Conservation (phyloP, 2,888 invertebrate genomes). For the Venusia cambrica region DNA sequence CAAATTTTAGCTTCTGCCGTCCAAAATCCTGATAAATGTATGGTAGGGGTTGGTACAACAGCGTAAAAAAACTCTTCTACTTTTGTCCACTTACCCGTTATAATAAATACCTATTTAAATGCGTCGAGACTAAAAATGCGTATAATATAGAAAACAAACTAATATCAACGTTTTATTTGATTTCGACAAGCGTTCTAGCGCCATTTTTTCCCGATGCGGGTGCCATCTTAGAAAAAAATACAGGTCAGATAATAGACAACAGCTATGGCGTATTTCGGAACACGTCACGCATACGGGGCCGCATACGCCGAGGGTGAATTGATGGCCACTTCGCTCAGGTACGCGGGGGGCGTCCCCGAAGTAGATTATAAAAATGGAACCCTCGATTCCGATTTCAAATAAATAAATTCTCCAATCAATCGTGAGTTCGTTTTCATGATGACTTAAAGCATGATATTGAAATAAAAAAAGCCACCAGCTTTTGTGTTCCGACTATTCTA, state of each 20-base stretch:
- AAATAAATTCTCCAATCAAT: slow-evolving; percentile 14
- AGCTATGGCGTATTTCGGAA: slow-evolving; percentile 50
- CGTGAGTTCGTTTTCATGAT: no score
- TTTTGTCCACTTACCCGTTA: no score
- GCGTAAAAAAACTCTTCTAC: slow-evolving; percentile 57
- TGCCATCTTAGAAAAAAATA: slow-evolving; percentile 15
- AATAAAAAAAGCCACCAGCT: no score
- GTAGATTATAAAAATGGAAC: slow-evolving; percentile 46
- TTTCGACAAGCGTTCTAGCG: slow-evolving; percentile 1
- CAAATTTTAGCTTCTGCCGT: slow-evolving; percentile 83
- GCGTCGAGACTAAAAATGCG: no score
- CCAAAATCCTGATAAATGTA: slow-evolving; percentile 85
- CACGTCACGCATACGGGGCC: slow-evolving; percentile 51
- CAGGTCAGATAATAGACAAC: slow-evolving; percentile 41
- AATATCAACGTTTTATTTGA: no score
- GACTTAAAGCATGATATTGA: no score
- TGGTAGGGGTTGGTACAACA: slow-evolving; percentile 54
- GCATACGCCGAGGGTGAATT: slow-evolving; percentile 53
- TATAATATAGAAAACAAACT: no score
- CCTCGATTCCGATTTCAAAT: slow-evolving; percentile 29
- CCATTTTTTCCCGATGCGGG: slow-evolving; percentile 10
- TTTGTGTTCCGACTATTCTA: no score
- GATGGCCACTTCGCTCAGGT: slow-evolving; percentile 66
- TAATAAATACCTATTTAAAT: no score
- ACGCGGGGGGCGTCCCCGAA: slow-evolving; percentile 50